phyloP scores from a whole-genome alignment of 1,140 invertebrate species.

The Tetramorium alpestre region DNA sequence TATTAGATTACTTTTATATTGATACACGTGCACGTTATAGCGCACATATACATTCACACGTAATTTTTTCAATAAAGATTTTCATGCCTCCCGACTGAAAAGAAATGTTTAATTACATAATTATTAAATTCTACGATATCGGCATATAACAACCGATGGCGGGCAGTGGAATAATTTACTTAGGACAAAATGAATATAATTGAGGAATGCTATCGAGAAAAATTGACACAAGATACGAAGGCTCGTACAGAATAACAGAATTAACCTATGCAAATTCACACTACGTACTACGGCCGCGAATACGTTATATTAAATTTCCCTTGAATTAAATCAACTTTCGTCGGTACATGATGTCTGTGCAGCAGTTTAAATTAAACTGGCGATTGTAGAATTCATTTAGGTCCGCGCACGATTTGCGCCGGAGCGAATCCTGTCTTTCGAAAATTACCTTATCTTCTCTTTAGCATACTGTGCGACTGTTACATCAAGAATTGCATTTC shows the following conservation, averaged over 20 bases:
- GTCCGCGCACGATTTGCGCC: constrained; percentile 20
- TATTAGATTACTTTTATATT: constrained; percentile 1
- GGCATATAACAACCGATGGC: background rate
- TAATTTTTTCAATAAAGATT: background rate
- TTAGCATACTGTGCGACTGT: constrained; percentile 19
- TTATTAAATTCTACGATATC: background rate
- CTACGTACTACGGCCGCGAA: constrained; percentile 23
- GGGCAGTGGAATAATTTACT: constrained; percentile 10
- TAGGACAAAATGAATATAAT: constrained; percentile 34
- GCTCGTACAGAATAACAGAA: constrained; percentile 38
- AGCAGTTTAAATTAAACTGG: constrained; percentile 48
- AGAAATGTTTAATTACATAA: constrained; percentile 25
- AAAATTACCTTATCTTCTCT: constrained; percentile 41
- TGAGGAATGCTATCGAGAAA: constrained; percentile 38
- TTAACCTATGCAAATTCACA: constrained; percentile 52
- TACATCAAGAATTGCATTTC: constrained; percentile 36
- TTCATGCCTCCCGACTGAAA: background rate
- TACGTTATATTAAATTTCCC: constrained; percentile 50
- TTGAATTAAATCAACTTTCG: constrained; percentile 57
- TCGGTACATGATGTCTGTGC: constrained; percentile 34
- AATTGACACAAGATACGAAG: constrained; percentile 35
- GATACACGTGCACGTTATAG: background rate
- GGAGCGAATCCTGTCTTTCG: constrained; percentile 2
- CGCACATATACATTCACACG: background rate
- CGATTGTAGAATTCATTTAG: constrained; percentile 41